These are phyloP conservation scores for Poecilia gillii DNA, from an alignment of 2,797 vertebrate species.

Conservation along the genomic window DNA sequence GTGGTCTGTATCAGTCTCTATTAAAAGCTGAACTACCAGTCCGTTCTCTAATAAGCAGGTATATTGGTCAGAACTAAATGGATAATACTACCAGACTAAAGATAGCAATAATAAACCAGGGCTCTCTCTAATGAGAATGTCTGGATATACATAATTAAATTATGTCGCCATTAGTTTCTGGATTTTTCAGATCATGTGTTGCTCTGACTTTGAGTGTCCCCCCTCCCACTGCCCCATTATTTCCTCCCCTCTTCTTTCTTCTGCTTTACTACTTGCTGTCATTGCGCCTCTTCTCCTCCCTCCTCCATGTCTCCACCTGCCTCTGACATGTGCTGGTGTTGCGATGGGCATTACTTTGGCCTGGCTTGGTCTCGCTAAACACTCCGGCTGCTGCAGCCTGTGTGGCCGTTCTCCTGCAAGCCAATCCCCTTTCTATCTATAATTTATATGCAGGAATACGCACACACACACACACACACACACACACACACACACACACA, in stretches of 20 bases:
- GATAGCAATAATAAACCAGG: slow-evolving; percentile 36
- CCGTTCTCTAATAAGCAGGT: slow-evolving; percentile 21
- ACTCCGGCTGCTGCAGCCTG: slow-evolving; percentile 65
- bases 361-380: slow-evolving; percentile 51
- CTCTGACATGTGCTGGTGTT: slow-evolving; percentile 47
- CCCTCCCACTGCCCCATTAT: slow-evolving; percentile 51
- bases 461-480: slow-evolving; percentile 5
- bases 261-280: slow-evolving; percentile 23
- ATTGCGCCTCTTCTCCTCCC: slow-evolving; percentile 5
- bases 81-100: slow-evolving; percentile 46
- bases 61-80: slow-evolving; percentile 28
- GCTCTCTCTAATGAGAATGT: slow-evolving; percentile 52
- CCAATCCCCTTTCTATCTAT: slow-evolving; percentile 58
- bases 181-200: slow-evolving; percentile 50
- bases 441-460: slow-evolving; percentile 63
- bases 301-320: slow-evolving; percentile 55
- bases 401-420: slow-evolving; percentile 68
- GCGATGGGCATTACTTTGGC: slow-evolving; percentile 63
- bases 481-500: slow-evolving; percentile 34
- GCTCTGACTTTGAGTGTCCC: slow-evolving; percentile 47
- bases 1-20: neutral
- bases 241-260: slow-evolving; percentile 32
- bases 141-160: slow-evolving; percentile 64
- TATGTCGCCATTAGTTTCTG: slow-evolving; percentile 56
- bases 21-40: neutral